Evolutionary conservation across 2,888 invertebrate species (phyloP).

Genomic region (Digitonthophagus gazella): DNA sequence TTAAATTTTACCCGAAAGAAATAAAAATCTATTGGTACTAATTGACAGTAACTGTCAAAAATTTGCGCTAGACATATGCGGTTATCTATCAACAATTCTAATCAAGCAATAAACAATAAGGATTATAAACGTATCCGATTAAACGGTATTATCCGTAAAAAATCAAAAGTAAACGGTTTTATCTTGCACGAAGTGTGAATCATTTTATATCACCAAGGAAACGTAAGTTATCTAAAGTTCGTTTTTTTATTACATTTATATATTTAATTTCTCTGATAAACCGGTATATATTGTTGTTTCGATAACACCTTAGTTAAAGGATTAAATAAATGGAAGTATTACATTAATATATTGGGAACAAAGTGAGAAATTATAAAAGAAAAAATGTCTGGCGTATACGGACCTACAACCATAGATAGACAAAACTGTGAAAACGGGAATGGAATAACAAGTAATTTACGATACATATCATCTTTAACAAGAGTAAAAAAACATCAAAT

Average conservation of each 20-base stretch:
- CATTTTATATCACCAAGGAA: neutral
- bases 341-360: neutral
- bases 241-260: neutral
- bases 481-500: slow-evolving; percentile 24
- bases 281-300: no score
- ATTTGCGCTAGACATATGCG: neutral
- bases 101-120: neutral
- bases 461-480: slow-evolving; percentile 24
- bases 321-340: neutral
- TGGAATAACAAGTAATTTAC: slow-evolving; percentile 24
- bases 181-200: no score
- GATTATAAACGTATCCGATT: neutral
- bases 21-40: neutral
- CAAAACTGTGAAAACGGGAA: slow-evolving; percentile 25
- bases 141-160: neutral
- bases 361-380: slow-evolving; percentile 1
- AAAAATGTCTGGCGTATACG: slow-evolving; percentile 27
- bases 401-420: slow-evolving; percentile 28
- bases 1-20: neutral
- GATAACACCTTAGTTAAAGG: neutral
- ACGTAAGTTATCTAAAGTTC: no score
- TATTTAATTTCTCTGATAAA: neutral
- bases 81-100: neutral
- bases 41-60: neutral
- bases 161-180: neutral